Conservation (phyloP, 2,888 invertebrate species). For the Drosophila pseudotalamancana region DNA sequence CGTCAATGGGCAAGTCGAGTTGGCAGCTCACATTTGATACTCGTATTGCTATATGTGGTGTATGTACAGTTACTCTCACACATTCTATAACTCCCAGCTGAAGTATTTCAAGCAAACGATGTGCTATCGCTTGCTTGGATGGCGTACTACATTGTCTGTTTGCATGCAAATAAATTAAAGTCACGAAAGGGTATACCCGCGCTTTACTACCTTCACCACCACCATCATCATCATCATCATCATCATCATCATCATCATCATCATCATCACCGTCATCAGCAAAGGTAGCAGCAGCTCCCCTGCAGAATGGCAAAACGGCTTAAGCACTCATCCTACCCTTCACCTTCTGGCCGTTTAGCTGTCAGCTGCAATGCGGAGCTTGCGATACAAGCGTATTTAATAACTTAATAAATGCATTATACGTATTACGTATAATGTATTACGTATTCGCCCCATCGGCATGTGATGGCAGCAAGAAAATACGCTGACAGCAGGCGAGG, state of each 20-base stretch:
- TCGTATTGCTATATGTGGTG: neutral
- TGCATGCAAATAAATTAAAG: slow-evolving; percentile 64
- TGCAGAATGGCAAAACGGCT: slow-evolving; percentile 1
- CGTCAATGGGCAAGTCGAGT: slow-evolving; percentile 16
- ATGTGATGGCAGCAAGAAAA: slow-evolving; percentile 8
- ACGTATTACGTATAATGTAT: slow-evolving; percentile 11
- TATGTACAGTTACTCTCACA: neutral
- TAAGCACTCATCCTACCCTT: slow-evolving; percentile 1
- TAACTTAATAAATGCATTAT: slow-evolving; percentile 63
- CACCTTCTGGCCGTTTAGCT: slow-evolving; percentile 17
- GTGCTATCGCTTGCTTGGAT: slow-evolving; percentile 21
- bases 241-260: neutral
- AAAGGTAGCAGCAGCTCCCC: neutral
- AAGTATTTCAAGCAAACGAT: slow-evolving; percentile 8
- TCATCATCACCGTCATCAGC: neutral
- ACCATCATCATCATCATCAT: neutral
- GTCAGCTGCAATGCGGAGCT: slow-evolving; percentile 13
- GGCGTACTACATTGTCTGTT: slow-evolving; percentile 47
- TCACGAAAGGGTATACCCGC: slow-evolving; percentile 31
- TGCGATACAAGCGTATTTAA: slow-evolving; percentile 43
- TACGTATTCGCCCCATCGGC: slow-evolving; percentile 19
- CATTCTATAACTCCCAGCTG: slow-evolving; percentile 2
- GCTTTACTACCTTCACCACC: slow-evolving; percentile 19
- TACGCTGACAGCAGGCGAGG: slow-evolving; percentile 1
- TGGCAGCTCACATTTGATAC: slow-evolving; percentile 18